phyloP scores from a whole-genome alignment of 2,888 invertebrate species.

The Pheosia tremula region DNA sequence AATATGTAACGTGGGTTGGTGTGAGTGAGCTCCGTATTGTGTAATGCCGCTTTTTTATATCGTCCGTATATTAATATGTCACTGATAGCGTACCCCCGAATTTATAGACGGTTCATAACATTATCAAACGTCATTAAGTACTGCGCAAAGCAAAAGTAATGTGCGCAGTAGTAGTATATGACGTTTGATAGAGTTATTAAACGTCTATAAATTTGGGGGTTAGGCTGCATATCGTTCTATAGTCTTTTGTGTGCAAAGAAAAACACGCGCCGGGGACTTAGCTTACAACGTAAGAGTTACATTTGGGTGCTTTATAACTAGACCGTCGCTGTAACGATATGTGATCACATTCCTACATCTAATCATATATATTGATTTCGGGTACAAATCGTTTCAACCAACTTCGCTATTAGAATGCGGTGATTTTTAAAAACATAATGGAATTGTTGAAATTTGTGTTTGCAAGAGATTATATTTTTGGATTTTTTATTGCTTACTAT shows the following conservation, averaged over 20 bases:
- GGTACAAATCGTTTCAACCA: slow-evolving; percentile 52
- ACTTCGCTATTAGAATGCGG: slow-evolving; percentile 13
- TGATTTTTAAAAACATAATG: slow-evolving; percentile 53
- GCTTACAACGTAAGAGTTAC: slow-evolving; percentile 34
- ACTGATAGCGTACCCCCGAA: slow-evolving; percentile 45
- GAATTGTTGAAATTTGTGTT: slow-evolving; percentile 77
- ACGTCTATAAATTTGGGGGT: no score
- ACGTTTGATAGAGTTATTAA: no score
- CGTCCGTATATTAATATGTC: slow-evolving; percentile 42
- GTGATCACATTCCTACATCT: slow-evolving; percentile 72
- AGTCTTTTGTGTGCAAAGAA: no score
- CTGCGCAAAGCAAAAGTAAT: no score
- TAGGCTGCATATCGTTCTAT: no score
- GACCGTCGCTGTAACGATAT: slow-evolving; percentile 50
- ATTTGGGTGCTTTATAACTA: slow-evolving; percentile 67
- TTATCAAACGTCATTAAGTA: no score
- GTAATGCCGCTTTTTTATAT: slow-evolving; percentile 62
- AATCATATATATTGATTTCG: slow-evolving; percentile 47
- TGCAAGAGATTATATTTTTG: slow-evolving; percentile 81
- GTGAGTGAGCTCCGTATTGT: slow-evolving; percentile 68
- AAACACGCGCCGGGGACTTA: no score
- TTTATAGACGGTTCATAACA: no score
- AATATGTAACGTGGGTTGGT: slow-evolving; percentile 65
- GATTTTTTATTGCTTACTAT: slow-evolving; percentile 74
- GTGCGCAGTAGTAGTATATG: no score